A percentile compares a stretch with the other conserved stretches of the same genome.
These are phyloP conservation scores for Heliconius aoede DNA, from an alignment of 2,888 invertebrate species.

Conservation along the genomic window DNA sequence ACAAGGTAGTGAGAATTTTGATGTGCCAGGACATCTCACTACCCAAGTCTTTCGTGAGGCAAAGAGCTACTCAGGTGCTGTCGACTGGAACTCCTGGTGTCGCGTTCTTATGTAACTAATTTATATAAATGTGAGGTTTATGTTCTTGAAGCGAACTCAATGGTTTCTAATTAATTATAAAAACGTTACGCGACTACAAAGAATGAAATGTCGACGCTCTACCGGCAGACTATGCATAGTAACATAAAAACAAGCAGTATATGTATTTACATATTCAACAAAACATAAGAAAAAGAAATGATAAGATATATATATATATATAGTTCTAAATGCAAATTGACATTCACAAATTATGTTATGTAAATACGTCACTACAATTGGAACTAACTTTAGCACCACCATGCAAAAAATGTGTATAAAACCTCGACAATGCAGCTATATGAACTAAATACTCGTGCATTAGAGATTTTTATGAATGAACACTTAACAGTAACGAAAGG, in stretches of 20 bases:
- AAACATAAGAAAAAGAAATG: not conserved
- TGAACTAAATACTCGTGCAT: not conserved
- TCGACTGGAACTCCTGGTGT: conserved; percentile 28
- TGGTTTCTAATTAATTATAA: not conserved
- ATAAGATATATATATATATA: too few relatives aligned
- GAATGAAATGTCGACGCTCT: not conserved
- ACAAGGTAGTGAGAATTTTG: conserved; percentile 97
- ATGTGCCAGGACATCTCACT: conserved; percentile 93
- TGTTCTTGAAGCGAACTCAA: not conserved
- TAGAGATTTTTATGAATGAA: not conserved
- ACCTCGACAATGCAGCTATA: not conserved
- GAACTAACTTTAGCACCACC: not conserved
- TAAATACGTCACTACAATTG: not conserved
- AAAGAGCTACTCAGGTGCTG: conserved; percentile 65
- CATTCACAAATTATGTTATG: not conserved
- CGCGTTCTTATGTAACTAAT: conserved; percentile 3
- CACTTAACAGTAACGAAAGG: not conserved
- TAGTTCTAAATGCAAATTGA: not conserved
- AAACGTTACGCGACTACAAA: not conserved
- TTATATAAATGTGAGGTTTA: not conserved
- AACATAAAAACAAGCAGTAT: conserved; percentile 7
- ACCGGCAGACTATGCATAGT: not conserved
- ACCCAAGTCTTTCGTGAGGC: conserved; percentile 98
- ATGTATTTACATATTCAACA: not conserved
- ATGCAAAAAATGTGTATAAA: not conserved